Base-by-base conservation (phyloP, 1,140 invertebrate species). In the Ostrea edulis region DNA sequence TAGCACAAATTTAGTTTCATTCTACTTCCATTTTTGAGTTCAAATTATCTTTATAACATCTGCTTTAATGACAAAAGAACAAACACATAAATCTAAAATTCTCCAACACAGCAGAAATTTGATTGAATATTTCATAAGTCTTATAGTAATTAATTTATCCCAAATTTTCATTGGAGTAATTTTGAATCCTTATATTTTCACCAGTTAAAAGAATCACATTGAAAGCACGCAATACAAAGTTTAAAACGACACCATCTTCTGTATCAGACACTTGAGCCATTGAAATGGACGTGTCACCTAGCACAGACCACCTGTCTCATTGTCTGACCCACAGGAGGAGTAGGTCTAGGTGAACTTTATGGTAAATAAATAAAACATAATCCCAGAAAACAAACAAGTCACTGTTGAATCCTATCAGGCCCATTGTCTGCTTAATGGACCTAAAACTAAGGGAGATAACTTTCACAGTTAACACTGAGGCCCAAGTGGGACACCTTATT, bases 371-470 rank as follows among this genome's bases (percentile, higher is more conserved):
- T 77, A 77, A 77, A 77, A 25, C 22, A 25, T 77, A 44, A 77
- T 77, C 68, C 68, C 68, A 17, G 68, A 77, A 35, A 29, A 77
- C 68, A 77, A 77, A 77, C 68, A 77, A 77, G 9, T 35, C 68
- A 29, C 25, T 35, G 68, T 77, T 77, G 25, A 77, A 62, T 62
- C 55, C 55, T 62, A 62, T 62, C 55, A 62, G 14, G 55, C 25
- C 22, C 9, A 77, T 77, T 44, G 68, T 77, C 68, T 77, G 68
- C 35, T 77, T 14, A 77, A 77, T 77, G 22, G 29, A 77, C 22
- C 68, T 77, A 77, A 77, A 77, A 77, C 68, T 77, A 77, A 77
- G 68, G 68, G 68, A 77, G 68, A 35, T 77, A 77, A 77, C 68
- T 77, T 35, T 77, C 29, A 77, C 25, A 9, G 68, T 77, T 11